These are phyloP conservation scores for Rhizomys pruinosus DNA, from an alignment of 2,113 vertebrate species.

Conservation along the genomic window DNA sequence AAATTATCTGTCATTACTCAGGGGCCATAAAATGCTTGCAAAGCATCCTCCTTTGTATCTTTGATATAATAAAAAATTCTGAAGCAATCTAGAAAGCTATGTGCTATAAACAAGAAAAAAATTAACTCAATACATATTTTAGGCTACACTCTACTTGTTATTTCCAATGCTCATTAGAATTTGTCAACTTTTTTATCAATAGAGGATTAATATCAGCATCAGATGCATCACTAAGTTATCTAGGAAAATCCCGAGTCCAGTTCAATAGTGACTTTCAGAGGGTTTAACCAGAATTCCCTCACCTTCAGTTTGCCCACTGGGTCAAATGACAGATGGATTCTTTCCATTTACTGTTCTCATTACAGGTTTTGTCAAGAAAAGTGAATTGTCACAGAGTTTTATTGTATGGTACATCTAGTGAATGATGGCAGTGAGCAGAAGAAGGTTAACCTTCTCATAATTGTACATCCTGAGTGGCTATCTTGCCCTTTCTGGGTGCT, in stretches of 20 bases:
- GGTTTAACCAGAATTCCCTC: constrained; percentile 72
- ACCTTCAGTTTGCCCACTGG: constrained; percentile 77
- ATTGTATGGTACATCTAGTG: constrained; percentile 83
- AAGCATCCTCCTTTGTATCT: neutral
- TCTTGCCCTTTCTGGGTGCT: constrained; percentile 68
- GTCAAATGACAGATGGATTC: constrained; percentile 86
- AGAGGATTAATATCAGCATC: constrained; percentile 49
- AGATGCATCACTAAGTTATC: constrained; percentile 33
- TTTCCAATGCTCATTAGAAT: neutral
- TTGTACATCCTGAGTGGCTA: constrained; percentile 80
- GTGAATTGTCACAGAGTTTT: constrained; percentile 86
- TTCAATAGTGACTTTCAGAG: constrained; percentile 57
- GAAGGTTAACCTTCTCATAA: constrained; percentile 84
- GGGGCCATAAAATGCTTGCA: neutral
- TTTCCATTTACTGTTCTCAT: constrained; percentile 87
- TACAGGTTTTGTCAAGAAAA: constrained; percentile 87
- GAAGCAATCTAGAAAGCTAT: neutral
- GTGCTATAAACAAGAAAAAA: neutral
- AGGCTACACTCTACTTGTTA: neutral
- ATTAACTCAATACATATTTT: neutral
- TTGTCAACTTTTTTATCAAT: constrained; percentile 21
- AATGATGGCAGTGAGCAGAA: constrained; percentile 83
- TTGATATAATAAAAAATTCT: neutral
- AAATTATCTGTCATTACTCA: neutral
- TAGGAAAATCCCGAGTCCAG: constrained; percentile 24